These are phyloP conservation scores for Norana najaformis DNA, from an alignment of 2,888 invertebrate genomes.

Conservation along the genomic window DNA sequence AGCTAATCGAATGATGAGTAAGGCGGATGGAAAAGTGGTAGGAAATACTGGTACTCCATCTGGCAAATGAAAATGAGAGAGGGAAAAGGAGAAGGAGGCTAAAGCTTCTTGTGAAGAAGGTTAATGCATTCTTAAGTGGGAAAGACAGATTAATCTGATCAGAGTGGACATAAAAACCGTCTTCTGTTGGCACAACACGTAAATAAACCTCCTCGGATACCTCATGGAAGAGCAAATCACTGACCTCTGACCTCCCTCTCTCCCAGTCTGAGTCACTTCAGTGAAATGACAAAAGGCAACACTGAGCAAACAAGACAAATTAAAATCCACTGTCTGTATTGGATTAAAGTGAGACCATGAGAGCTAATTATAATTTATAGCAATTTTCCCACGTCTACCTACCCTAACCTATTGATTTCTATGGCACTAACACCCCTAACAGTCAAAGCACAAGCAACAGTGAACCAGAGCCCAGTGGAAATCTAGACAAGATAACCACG, in stretches of 20 bases:
- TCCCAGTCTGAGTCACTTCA: not conserved
- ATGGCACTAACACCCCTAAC: not conserved
- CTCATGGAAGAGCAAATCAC: not conserved
- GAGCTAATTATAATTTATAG: slow-evolving; percentile 8
- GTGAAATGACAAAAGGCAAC: not conserved
- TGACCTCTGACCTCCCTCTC: not conserved
- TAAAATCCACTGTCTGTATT: not conserved
- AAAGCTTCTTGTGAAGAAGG: not conserved
- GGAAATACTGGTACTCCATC: not conserved
- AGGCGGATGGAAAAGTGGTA: too few species aligned
- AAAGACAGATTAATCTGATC: not conserved
- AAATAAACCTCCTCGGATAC: not conserved
- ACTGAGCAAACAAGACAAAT: not conserved
- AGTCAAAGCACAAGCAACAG: not conserved
- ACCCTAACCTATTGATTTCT: not conserved
- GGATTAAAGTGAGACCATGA: not conserved
- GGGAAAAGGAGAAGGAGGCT: not conserved
- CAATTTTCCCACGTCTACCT: not conserved
- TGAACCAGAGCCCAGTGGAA: not conserved
- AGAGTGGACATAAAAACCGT: not conserved
- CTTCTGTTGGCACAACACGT: slow-evolving; percentile 2
- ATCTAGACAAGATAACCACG: not conserved
- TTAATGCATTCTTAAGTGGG: not conserved
- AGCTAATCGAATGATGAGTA: slow-evolving; percentile 5
- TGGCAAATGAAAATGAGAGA: slow-evolving; percentile 2